Conservation (phyloP, 2,113 vertebrate genomes). For the Pterocles gutturalis region DNA sequence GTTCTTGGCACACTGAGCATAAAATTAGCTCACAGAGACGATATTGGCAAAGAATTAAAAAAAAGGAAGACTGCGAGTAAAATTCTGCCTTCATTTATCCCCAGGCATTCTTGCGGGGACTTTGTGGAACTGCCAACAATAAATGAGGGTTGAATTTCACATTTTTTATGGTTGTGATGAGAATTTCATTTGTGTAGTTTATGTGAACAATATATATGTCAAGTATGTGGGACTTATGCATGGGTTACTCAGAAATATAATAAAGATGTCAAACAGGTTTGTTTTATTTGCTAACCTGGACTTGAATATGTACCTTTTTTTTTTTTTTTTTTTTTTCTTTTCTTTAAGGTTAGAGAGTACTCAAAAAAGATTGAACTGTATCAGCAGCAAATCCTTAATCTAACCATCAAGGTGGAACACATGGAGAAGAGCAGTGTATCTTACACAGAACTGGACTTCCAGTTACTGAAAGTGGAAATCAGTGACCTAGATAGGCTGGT, state of each 20-base stretch:
- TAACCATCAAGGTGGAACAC: constrained; percentile 78
- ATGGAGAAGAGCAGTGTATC: constrained; percentile 78
- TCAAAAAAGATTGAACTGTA: constrained; percentile 77
- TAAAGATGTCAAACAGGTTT: background rate
- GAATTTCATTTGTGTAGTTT: background rate
- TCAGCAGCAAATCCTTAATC: constrained; percentile 78
- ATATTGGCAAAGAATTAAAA: constrained; percentile 35
- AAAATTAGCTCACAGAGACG: constrained; percentile 47
- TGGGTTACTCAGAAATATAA: background rate
- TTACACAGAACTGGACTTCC: constrained; percentile 78
- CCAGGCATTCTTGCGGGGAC: constrained; percentile 13
- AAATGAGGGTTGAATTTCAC: constrained; percentile 30
- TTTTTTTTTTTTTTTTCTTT: background rate
- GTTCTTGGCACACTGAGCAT: background rate
- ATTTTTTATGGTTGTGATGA: background rate
- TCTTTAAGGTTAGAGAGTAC: constrained; percentile 81
- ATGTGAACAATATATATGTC: background rate
- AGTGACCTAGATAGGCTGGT: constrained; percentile 76
- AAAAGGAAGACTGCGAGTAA: background rate
- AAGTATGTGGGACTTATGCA: background rate
- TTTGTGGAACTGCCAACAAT: background rate
- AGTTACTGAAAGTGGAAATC: constrained; percentile 79
- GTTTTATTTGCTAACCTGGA: background rate
- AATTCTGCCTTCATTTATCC: constrained; percentile 42
- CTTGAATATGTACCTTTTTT: background rate